Evolutionary conservation across 2,113 vertebrate genomes (phyloP), one percentile per base, ranked within the genome.

Genomic region (Ceratotherium simum): DNA sequence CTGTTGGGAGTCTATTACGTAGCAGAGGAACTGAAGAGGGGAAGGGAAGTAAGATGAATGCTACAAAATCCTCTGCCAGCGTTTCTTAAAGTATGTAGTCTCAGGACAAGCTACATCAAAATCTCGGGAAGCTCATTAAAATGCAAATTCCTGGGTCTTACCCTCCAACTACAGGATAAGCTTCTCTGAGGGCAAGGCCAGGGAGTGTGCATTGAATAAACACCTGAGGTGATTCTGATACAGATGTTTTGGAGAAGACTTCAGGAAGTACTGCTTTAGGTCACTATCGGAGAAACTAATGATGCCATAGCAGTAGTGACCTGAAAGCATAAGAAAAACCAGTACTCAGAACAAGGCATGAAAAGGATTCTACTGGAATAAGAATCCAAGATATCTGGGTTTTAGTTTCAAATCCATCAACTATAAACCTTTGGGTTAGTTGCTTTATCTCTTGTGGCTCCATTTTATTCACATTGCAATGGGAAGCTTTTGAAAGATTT

Each of bases 21-120:
- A 69, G 27, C 20, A 89, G 33, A 16, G 54, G 31, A 54, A 91
- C 27, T 85, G 33, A 78, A 91, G 33, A 91, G 42, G 8, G 17
- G 21, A 81, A 90, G 17, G 31, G 39, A 96, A 96, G 18, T 95
- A 94, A 96, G 54, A 92, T 84, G 91, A 96, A 92, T 76, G 20
- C 27, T 64, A 76, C 18, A 12, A 95, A 97, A 96, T 80, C 16
- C n/a, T 91, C 65, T 8, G 33, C 46, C n/a, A 93, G 20, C 82
- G 48, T 85, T 84, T 85, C 60, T 76, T 85, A 39, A 87, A 81
- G 12, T 90, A 94, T 84, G 20, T 75, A 82, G 33, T 95, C 18
- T 92, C 58, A 48, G 64, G 17, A 96, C 5, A 8, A 73, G 62
- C 46, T 92, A 73, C 6, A 79, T 65, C 58, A 94, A 78, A 87